Evolutionary conservation across 2,888 invertebrate species (phyloP), one percentile per base, ranked within the genome.

Genomic region (Reticulitermes lucifugus): DNA sequence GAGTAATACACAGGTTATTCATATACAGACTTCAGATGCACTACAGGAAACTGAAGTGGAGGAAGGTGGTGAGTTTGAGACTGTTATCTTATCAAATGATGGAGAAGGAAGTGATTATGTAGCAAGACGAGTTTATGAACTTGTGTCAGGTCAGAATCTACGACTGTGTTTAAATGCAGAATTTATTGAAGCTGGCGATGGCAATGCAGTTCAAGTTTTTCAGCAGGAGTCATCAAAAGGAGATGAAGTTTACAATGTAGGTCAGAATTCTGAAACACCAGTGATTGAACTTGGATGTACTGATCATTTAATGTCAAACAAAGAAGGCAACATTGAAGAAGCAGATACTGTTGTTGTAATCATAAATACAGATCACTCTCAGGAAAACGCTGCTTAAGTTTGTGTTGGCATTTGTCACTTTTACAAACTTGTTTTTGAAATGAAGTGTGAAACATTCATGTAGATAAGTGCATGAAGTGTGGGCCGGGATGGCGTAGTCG

Each of bases 341-440:
- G 35, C 35, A 46, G 70, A 81, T 43, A 81, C 81, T 41, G 81
- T 81, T 22, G 81, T 81, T 41, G 81, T 81, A 29, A 81, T 81
- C 22, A 81, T 81, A 41, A 81, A 81, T 12, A 65, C 81, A 25
- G 81, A 81, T 14, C 41, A 70, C 29, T 43, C 81, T 65, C 70
- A 43, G 59, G 46, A 81, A 46, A 77, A 46, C 7, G 9, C 46
- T n/a, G 10, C 46, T 21, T 77, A 77, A 65, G n/a, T 65, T 25
- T 65, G 9, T 65, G 55, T 55, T 55, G 18, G 18, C 18, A 55
- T 55, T 46, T 18, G 2, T 14, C 12, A 55, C 4, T 55, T 55
- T 14, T 18, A 55, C 1, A 55, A 55, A 55, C 18, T 55, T 14
- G 12, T 55, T 18, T 18, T 55, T 5, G 1, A 18, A 55, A 1